These are phyloP conservation scores for Corythornis leucogaster DNA, from an alignment of 2,797 vertebrate genomes.

Conservation along the genomic window DNA sequence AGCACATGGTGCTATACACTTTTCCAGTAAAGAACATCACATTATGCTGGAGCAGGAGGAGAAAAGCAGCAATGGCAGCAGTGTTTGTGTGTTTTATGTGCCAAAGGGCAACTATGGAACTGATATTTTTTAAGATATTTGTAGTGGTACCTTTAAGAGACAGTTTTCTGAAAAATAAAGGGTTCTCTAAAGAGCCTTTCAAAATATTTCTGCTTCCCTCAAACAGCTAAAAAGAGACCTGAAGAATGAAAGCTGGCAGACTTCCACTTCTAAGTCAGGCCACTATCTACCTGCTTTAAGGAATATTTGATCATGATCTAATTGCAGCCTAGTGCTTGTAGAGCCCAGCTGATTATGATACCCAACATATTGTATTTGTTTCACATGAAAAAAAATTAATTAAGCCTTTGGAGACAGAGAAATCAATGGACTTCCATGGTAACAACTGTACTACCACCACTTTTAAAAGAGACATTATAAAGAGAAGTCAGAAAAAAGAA, in stretches of 20 bases:
- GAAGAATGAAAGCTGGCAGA: slow-evolving; percentile 1
- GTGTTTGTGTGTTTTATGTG: too few species aligned
- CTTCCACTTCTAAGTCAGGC: slow-evolving; percentile 1
- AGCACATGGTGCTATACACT: neutral
- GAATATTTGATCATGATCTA: slow-evolving; percentile 11
- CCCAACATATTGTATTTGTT: neutral
- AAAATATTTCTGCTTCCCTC: neutral
- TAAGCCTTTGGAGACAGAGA: neutral
- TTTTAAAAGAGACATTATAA: neutral
- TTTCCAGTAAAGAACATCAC: neutral
- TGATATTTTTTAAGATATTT: neutral
- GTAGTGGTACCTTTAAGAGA: neutral
- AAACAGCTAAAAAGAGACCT: slow-evolving; percentile 8
- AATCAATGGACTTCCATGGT: neutral
- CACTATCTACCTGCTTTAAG: neutral
- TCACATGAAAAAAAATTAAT: neutral
- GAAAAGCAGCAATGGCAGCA: neutral
- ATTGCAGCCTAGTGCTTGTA: neutral
- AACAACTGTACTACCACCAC: neutral
- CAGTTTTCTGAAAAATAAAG: neutral
- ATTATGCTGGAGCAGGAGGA: neutral
- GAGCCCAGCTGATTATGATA: neutral
- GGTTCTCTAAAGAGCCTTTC: slow-evolving; percentile 5
- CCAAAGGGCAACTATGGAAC: neutral
- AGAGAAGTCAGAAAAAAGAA: neutral